Conservation (phyloP, 2,113 vertebrate species). For the Erythrolamprus reginae region DNA sequence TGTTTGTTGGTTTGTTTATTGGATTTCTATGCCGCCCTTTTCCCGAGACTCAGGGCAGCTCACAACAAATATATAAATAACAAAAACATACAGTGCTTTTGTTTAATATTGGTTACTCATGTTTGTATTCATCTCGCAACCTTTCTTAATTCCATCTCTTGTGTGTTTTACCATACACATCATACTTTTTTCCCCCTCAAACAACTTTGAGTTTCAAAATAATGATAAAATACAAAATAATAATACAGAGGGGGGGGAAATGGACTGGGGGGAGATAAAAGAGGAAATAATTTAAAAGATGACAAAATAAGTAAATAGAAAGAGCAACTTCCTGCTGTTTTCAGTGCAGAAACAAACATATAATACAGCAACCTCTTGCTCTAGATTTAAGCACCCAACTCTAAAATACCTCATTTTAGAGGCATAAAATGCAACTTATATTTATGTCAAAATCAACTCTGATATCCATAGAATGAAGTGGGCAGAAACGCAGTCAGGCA, state of each 20-base stretch:
- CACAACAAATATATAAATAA: background rate
- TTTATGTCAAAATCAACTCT: background rate
- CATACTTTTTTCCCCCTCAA: background rate
- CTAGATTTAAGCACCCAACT: background rate
- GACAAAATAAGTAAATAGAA: background rate
- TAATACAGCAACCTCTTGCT: background rate
- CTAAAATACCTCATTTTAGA: background rate
- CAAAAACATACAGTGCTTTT: background rate
- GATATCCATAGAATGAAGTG: background rate
- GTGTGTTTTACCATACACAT: background rate
- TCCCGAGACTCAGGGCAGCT: too few species aligned
- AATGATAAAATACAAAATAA: background rate
- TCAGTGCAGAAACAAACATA: background rate
- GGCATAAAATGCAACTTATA: background rate
- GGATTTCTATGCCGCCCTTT: too few species aligned
- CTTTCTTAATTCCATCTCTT: background rate
- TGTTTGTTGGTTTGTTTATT: too few species aligned
- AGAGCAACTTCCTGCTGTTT: background rate
- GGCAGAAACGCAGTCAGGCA: background rate
- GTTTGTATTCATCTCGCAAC: background rate
- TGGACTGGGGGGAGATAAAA: background rate
- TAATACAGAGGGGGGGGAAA: background rate
- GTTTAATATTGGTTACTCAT: background rate
- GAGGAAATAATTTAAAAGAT: background rate
- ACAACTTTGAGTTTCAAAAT: background rate